phyloP scores from a whole-genome alignment of 2,797 vertebrate genomes.

The Eulemur coronatus region DNA sequence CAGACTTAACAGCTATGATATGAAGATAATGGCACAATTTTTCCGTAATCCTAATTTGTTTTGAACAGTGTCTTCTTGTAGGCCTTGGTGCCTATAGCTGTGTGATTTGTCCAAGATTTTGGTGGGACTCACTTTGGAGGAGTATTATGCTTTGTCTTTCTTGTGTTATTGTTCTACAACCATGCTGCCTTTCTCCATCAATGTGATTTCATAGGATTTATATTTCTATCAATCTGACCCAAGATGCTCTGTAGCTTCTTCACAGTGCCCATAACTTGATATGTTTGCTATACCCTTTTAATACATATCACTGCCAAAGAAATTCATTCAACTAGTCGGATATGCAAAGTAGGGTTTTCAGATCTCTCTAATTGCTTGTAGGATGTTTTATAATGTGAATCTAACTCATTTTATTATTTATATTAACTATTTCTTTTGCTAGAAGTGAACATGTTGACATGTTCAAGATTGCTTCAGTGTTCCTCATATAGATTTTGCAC shows the following conservation, averaged over 20 bases:
- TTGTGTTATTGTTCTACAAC: background rate
- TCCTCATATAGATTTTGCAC: background rate
- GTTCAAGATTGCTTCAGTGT: background rate
- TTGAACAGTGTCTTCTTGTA: background rate
- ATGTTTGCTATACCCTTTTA: background rate
- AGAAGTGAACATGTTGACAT: background rate
- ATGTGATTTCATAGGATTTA: background rate
- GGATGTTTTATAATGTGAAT: background rate
- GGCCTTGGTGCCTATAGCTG: background rate
- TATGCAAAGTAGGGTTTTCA: background rate
- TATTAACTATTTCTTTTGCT: background rate
- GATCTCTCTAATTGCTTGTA: background rate
- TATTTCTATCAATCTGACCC: background rate
- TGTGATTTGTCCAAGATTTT: background rate
- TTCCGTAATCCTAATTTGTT: background rate
- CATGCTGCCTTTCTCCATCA: background rate
- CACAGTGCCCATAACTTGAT: background rate
- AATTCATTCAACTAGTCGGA: background rate
- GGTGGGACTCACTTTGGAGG: background rate
- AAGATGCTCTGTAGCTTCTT: background rate
- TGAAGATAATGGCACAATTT: background rate
- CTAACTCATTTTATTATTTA: background rate
- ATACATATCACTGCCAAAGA: background rate
- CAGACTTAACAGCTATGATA: background rate
- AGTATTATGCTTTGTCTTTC: background rate